phyloP scores from a whole-genome alignment of 2,888 invertebrate genomes.

The Trisateles emortualis region DNA sequence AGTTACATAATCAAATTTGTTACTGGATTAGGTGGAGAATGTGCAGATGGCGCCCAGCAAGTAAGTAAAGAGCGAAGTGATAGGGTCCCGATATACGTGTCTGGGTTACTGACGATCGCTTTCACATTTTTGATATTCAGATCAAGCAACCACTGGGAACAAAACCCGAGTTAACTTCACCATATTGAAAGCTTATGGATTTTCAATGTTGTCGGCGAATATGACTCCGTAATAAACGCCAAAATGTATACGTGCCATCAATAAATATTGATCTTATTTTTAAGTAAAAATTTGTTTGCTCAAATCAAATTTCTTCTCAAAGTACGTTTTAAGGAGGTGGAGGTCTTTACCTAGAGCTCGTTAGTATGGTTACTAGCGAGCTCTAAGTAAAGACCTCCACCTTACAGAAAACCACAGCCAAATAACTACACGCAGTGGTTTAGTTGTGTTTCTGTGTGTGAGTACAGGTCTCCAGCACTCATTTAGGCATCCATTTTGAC shows the following conservation, averaged over 20 bases:
- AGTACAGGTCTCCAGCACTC: too few relatives aligned
- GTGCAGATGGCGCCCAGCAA: slow-evolving; percentile 83
- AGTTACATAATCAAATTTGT: slow-evolving; percentile 82
- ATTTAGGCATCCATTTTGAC: too few relatives aligned
- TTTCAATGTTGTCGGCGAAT: slow-evolving; percentile 79
- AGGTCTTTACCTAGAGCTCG: too few relatives aligned
- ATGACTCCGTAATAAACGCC: slow-evolving; percentile 71
- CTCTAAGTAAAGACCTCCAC: too few relatives aligned
- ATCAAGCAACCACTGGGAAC: slow-evolving; percentile 82
- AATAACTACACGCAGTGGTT: too few relatives aligned
- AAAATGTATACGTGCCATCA: slow-evolving; percentile 48
- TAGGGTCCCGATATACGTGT: slow-evolving; percentile 86
- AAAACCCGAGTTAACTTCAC: slow-evolving; percentile 83
- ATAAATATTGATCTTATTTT: slow-evolving; percentile 20
- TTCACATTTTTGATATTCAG: slow-evolving; percentile 86
- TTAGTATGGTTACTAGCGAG: too few relatives aligned
- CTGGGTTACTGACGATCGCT: slow-evolving; percentile 82
- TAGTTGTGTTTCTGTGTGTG: too few relatives aligned
- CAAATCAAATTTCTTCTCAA: neutral
- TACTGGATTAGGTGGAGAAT: slow-evolving; percentile 82
- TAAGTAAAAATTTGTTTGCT: neutral
- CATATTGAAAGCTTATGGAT: slow-evolving; percentile 87
- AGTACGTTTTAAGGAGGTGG: too few relatives aligned
- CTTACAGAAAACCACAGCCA: too few relatives aligned
- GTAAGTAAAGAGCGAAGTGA: slow-evolving; percentile 86